Base-by-base conservation (phyloP, 2,113 vertebrate species). In the Heterocephalus glaber region DNA sequence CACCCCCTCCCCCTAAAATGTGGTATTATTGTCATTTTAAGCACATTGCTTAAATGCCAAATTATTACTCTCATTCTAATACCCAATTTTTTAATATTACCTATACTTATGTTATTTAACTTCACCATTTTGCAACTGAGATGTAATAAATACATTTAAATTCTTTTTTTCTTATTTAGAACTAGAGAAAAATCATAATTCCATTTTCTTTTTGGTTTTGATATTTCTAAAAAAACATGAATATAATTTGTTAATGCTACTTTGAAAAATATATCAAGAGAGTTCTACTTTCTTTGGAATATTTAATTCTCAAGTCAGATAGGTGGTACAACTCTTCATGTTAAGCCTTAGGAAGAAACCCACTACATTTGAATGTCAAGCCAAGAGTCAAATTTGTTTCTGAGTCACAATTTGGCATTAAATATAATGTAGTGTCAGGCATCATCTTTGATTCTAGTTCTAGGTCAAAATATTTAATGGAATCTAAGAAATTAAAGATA, bases 401-500 rank as follows among this genome's bases (percentile, higher is more conserved):
- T 97, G 65, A 93, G 14, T 33, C 26, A 38, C 41, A 88, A 9
- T n/a, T 28, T 79, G 81, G 35, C 35, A 52, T 70, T 92, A 95
- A 95, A 80, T 56, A 94, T 2, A 54, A 60, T 19, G 0, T 35
- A 89, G 14, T 95, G 93, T 84, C 47, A 97, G 85, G 5, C 9
- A 89, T 85, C 54, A 83, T 82, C 13, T 61, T 54, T 92, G 24
- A 97, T 94, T 97, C 92, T 93, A 94, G 22, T 35, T 97, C 41
- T 94, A 17, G 49, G 0, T 90, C 44, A 89, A 61, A 33, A 92
- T 92, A 90, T 8, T 91, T 95, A 93, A 68, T 35, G 76, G 65
- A 3, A 9, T 84, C 38, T 79, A 68, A 91, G 56, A 97, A 70
- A 90, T 90, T 96, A 95, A 94, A 87, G 68, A 58, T 56, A 80